Conservation (phyloP, 2,888 invertebrate species). For the Drosophila pseudotalamancana region DNA sequence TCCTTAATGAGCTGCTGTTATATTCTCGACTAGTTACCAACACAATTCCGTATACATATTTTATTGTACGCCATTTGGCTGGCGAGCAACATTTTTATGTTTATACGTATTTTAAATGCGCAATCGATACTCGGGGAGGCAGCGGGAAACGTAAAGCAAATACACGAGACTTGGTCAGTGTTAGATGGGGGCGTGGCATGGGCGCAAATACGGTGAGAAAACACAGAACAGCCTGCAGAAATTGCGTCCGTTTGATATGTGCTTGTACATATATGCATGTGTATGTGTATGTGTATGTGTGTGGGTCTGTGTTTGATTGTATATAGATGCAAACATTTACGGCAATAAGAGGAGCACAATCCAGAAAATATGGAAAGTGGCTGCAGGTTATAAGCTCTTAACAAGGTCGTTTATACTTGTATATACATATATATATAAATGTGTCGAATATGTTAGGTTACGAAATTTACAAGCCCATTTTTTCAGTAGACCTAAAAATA, state of each 20-base stretch:
- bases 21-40: conserved; percentile 14
- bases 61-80: conserved; percentile 44
- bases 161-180: background rate
- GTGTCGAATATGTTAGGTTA: background rate
- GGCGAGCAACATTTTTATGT: conserved; percentile 52
- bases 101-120: conserved; percentile 53
- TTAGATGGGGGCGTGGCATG: conserved; percentile 27
- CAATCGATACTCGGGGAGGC: conserved; percentile 58
- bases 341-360: conserved; percentile 46
- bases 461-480: too few species aligned
- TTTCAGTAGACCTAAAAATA: too few species aligned
- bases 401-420: conserved; percentile 13
- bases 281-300: conserved; percentile 3
- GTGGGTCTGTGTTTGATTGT: conserved; percentile 16
- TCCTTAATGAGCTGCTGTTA: background rate
- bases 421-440: background rate
- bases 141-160: conserved; percentile 5
- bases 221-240: conserved; percentile 16
- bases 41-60: conserved; percentile 39
- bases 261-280: conserved; percentile 14
- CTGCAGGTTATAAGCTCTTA: conserved; percentile 36
- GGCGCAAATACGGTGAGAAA: background rate
- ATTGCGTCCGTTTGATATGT: conserved; percentile 39
- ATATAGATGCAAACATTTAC: conserved; percentile 11
- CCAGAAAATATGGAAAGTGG: conserved; percentile 24